Percentiles rank a stretch among this genome's conserved stretches.
Conservation (phyloP, 1,140 invertebrate genomes). For the Aphaenogaster ashmeadi region DNA sequence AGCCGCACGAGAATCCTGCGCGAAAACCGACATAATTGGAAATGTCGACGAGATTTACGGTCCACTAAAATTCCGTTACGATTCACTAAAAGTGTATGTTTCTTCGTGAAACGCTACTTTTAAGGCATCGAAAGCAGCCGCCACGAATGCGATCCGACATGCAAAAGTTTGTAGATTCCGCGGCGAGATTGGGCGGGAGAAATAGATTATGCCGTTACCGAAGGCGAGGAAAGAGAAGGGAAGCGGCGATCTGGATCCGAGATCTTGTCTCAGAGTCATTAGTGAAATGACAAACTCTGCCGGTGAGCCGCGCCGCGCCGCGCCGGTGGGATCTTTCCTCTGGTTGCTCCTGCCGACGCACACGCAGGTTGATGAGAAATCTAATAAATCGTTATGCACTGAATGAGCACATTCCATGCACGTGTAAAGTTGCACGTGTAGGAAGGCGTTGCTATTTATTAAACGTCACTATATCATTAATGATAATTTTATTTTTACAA, state of each 20-base stretch:
- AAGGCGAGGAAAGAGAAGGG: conserved; percentile 23
- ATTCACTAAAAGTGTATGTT: conserved; percentile 32
- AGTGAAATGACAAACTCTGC: conserved; percentile 79
- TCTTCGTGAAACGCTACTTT: not conserved
- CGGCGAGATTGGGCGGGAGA: conserved; percentile 66
- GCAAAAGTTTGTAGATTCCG: conserved; percentile 75
- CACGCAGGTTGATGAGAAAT: conserved; percentile 34
- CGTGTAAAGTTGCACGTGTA: conserved; percentile 24
- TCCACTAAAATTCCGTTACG: conserved; percentile 51
- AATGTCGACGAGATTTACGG: conserved; percentile 50
- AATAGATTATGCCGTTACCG: conserved; percentile 49
- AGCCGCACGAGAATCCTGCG: not conserved
- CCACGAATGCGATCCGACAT: conserved; percentile 57
- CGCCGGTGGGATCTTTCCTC: conserved; percentile 6
- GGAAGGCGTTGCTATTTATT: conserved; percentile 17
- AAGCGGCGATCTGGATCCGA: conserved; percentile 62
- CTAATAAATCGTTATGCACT: conserved; percentile 28
- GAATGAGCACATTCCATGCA: conserved; percentile 18
- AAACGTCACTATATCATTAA: conserved; percentile 18
- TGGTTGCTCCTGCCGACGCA: not conserved
- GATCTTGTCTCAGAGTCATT: conserved; percentile 82
- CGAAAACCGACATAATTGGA: conserved; percentile 51
- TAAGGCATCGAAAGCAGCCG: conserved; percentile 36
- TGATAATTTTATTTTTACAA: not conserved
- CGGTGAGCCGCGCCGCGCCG: conserved; percentile 39